Conservation (phyloP, 92 coral and sea anemone species). For the Zoanthus sansibaricus region DNA sequence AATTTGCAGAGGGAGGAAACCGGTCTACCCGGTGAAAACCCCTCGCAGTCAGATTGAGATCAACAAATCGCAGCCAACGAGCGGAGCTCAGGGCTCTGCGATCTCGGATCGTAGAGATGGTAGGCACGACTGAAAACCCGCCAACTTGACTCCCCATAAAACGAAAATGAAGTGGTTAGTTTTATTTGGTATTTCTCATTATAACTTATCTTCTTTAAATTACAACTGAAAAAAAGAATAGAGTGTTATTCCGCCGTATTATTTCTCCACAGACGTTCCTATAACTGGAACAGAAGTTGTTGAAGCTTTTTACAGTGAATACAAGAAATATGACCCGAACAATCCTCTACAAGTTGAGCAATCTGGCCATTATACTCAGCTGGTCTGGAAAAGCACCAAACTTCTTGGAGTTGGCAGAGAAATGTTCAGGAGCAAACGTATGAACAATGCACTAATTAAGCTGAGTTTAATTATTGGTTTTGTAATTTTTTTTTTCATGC, state of each 20-base stretch:
- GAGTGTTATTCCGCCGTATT: not conserved
- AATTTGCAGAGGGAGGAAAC: too few species aligned
- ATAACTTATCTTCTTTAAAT: not conserved
- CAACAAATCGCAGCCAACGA: too few species aligned
- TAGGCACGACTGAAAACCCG: too few species aligned
- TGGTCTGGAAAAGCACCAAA: constrained; percentile 36
- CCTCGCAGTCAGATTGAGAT: too few species aligned
- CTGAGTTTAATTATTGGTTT: too few species aligned
- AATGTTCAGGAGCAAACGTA: not conserved
- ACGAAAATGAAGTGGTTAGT: too few species aligned
- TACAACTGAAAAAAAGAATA: not conserved
- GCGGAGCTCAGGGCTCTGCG: too few species aligned
- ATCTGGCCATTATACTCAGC: constrained; percentile 28
- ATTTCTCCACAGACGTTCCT: constrained; percentile 16
- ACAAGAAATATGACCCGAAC: constrained; percentile 13
- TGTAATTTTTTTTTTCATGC: too few species aligned
- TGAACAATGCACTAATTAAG: not conserved
- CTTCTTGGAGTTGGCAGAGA: constrained; percentile 35
- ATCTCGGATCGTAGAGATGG: too few species aligned
- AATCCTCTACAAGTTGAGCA: constrained; percentile 12
- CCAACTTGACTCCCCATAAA: too few species aligned
- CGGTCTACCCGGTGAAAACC: too few species aligned
- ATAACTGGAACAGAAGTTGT: constrained; percentile 29
- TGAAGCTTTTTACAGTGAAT: constrained; percentile 39
- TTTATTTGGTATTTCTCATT: too few species aligned